Evolutionary conservation across 2,888 invertebrate species (phyloP), one percentile per base, ranked within the genome.

Genomic region (Yponomeuta plumbellus): DNA sequence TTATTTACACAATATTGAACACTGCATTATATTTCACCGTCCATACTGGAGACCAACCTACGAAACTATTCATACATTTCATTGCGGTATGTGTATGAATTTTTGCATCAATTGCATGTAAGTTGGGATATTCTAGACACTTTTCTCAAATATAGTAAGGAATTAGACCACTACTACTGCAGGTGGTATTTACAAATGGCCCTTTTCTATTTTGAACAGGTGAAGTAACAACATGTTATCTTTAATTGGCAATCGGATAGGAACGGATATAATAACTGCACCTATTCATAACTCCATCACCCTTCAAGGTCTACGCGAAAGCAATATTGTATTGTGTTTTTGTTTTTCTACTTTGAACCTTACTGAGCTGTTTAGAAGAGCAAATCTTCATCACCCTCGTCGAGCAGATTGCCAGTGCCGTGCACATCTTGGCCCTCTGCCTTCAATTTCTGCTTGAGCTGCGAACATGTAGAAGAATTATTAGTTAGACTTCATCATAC

Each of bases 361-460:
- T 65, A 40, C 22, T 1, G 44, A 40, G 57, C 67, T 65, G 66
- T 71, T 93, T 96, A 97, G 92, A 98, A 98, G 68, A 98, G 91
- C 69, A 98, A 89, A 88, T 98, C 98, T 80, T 97, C 97, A 78
- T 98, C 98, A 61, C 95, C 96, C 73, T 97, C 97, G 70, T 97
- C 96, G 62, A 98, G 89, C 76, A 98, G 93, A 80, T 96, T 97
- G 52, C 93, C 93, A 34, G 92, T 83, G 68, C 91, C 87, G 61
- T 89, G 75, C 22, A 77, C 68, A 65, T 89, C 87, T 61, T 71
- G 69, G 10, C 79, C 83, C 13, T 75, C 76, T 1, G 78, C 81
- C 8, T 13, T 8, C 20, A 91, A 69, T 67, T 79, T 86, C 61
- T 86, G 91, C 66, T 88, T 90, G 34, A 40, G 40, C 70, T 63